Evolutionary conservation across 2,797 vertebrate species (phyloP).

Genomic region (Lacerta agilis): DNA sequence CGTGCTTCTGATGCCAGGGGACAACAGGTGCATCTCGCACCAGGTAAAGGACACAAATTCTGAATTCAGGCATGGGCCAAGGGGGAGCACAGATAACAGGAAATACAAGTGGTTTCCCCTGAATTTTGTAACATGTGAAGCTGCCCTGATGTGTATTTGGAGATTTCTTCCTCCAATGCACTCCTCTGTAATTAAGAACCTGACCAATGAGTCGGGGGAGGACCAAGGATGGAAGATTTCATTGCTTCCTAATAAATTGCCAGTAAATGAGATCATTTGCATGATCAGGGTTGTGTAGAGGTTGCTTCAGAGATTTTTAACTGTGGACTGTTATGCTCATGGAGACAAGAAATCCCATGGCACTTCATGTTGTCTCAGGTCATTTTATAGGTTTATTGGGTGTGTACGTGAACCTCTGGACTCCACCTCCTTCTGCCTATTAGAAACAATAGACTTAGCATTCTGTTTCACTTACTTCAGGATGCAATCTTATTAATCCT

Average conservation of each 20-base stretch:
- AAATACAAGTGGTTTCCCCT: background rate
- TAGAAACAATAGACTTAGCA: background rate
- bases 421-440: background rate
- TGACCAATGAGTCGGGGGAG: background rate
- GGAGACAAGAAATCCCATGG: background rate
- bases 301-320: background rate
- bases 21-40: background rate
- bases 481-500: background rate
- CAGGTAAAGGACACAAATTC: no score
- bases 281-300: background rate
- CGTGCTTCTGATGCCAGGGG: background rate
- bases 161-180: background rate
- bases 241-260: background rate
- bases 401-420: background rate
- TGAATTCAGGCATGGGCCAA: background rate
- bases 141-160: no score
- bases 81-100: no score
- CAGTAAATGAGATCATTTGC: background rate
- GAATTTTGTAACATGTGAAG: background rate
- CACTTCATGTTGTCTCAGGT: background rate
- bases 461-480: background rate
- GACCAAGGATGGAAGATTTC: background rate
- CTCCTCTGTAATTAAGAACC: background rate
- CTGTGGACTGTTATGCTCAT: background rate
- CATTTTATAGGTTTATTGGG: background rate